A percentile compares a stretch with the other conserved stretches of the same genome.
Evolutionary conservation across 2,888 invertebrate genomes (phyloP).

Genomic region (Meandrusa payeni): DNA sequence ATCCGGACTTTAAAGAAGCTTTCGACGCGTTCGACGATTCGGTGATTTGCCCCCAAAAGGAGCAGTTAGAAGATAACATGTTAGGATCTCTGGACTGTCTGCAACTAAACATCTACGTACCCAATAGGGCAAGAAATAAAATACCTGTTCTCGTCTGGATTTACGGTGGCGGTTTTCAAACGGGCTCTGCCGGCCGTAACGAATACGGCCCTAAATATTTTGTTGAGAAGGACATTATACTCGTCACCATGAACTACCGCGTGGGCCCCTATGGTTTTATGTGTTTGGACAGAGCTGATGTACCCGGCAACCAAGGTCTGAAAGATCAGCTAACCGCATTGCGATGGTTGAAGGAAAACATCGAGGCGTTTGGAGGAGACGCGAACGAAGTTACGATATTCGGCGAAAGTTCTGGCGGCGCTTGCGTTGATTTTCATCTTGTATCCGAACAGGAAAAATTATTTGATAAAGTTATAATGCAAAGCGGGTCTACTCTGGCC

Average conservation of each 20-base stretch:
- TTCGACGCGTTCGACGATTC: slow-evolving; percentile 42
- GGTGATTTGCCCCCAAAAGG: slow-evolving; percentile 39
- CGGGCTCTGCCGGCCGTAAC: slow-evolving; percentile 25
- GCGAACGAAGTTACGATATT: slow-evolving; percentile 35
- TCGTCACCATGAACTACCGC: slow-evolving; percentile 55
- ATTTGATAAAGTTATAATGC: slow-evolving; percentile 37
- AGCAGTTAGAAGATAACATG: slow-evolving; percentile 32
- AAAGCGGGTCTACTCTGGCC: slow-evolving; percentile 34
- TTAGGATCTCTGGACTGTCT: slow-evolving; percentile 39
- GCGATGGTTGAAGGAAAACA: slow-evolving; percentile 39
- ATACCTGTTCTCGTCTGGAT: slow-evolving; percentile 33
- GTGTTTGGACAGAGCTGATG: slow-evolving; percentile 45
- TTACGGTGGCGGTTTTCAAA: slow-evolving; percentile 30
- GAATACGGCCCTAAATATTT: slow-evolving; percentile 32
- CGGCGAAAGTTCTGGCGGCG: slow-evolving; percentile 40
- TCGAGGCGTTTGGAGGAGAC: slow-evolving; percentile 40
- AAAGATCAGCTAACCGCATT: slow-evolving; percentile 39
- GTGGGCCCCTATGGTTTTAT: slow-evolving; percentile 40
- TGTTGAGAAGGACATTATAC: slow-evolving; percentile 32
- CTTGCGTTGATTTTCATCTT: slow-evolving; percentile 35
- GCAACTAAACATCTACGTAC: slow-evolving; percentile 37
- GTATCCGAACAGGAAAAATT: slow-evolving; percentile 33
- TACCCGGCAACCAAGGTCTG: slow-evolving; percentile 38
- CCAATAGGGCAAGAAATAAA: slow-evolving; percentile 24
- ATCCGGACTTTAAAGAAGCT: slow-evolving; percentile 31